A percentile compares a stretch with the other conserved stretches of the same genome.
Evolutionary conservation across 2,888 invertebrate genomes (phyloP).

Genomic region (Cephus spinipes): DNA sequence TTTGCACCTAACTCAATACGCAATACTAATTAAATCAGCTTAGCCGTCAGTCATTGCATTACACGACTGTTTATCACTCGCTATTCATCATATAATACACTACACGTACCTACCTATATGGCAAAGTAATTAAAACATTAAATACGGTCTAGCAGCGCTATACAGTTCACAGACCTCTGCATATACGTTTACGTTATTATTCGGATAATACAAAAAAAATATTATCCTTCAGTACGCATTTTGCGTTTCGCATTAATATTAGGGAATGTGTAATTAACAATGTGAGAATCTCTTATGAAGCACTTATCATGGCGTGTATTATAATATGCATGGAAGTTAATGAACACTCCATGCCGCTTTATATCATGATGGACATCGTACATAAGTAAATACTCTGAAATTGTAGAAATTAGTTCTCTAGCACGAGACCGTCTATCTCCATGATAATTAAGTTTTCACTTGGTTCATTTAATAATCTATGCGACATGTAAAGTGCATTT

Average conservation of each 20-base stretch:
- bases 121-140: background rate
- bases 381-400: constrained; percentile 36
- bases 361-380: constrained; percentile 23
- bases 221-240: background rate
- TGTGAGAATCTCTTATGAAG: background rate
- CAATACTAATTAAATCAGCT: constrained; percentile 33
- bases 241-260: background rate
- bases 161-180: background rate
- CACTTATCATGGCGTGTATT: background rate
- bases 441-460: constrained; percentile 42
- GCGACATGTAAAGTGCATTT: constrained; percentile 40
- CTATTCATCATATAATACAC: background rate
- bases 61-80: constrained; percentile 30
- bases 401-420: constrained; percentile 39
- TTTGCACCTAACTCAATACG: constrained; percentile 37
- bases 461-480: constrained; percentile 42
- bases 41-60: constrained; percentile 45
- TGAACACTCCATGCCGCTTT: background rate
- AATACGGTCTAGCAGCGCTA: background rate
- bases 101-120: background rate
- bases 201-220: background rate
- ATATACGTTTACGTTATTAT: background rate
- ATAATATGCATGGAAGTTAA: background rate
- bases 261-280: background rate
- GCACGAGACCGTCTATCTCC: constrained; percentile 6